Evolutionary conservation across 2,888 invertebrate genomes (phyloP).

Genomic region (Phania funesta): DNA sequence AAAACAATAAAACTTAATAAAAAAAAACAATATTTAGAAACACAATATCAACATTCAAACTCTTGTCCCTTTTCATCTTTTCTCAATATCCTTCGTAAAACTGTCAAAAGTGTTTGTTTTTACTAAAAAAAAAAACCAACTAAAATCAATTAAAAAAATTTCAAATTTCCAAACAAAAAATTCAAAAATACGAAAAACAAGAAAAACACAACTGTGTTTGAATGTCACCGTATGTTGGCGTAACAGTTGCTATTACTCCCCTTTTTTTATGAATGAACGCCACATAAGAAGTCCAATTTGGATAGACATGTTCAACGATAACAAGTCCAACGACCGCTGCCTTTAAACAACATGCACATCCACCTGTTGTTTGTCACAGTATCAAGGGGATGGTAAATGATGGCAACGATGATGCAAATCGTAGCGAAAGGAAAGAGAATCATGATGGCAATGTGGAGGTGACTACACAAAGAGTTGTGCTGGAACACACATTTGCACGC

Average conservation of each 20-base stretch:
- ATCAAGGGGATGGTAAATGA: conserved; percentile 4
- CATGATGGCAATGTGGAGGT: not conserved
- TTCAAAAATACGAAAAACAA: not conserved
- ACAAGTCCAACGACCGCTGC: conserved; percentile 1
- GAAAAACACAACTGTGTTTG: not conserved
- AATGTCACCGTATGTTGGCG: conserved; percentile 29
- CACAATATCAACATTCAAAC: not conserved
- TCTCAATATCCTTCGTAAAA: conserved; percentile 35
- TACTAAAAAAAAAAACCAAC: not conserved
- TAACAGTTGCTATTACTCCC: conserved; percentile 15
- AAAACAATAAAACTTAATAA: not conserved
- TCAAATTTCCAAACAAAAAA: too few relatives aligned
- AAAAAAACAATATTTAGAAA: not conserved
- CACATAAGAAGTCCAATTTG: conserved; percentile 23
- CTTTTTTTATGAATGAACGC: conserved; percentile 24
- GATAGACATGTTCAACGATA: conserved; percentile 32
- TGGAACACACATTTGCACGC: not conserved
- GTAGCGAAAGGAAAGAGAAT: not conserved
- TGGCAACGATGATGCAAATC: conserved; percentile 28
- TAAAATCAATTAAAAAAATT: not conserved
- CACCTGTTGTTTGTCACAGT: conserved; percentile 48
- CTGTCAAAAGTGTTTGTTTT: conserved; percentile 37
- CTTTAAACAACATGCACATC: conserved; percentile 14
- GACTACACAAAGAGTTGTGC: not conserved
- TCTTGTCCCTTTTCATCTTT: not conserved